Conservation (phyloP, 2,888 invertebrate genomes). For the Chymomyza fuscimana region DNA sequence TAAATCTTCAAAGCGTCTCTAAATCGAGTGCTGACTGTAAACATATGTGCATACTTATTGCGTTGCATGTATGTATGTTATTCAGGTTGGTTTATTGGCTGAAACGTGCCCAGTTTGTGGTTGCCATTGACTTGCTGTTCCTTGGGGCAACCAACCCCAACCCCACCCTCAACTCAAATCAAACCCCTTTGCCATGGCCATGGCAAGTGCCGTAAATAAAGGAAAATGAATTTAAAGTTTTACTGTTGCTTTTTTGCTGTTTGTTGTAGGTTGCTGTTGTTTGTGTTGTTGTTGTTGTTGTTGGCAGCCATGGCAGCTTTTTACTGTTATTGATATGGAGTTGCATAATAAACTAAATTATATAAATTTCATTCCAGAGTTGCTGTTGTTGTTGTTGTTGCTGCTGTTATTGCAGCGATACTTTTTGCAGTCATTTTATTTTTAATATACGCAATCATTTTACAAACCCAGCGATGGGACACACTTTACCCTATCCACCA, state of each 20-base stretch:
- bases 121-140: background rate
- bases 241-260: conserved; percentile 12
- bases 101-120: background rate
- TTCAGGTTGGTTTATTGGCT: background rate
- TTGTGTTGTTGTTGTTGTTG: background rate
- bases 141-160: background rate
- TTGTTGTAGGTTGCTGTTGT: background rate
- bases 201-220: conserved; percentile 32
- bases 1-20: too few relatives aligned
- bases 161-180: background rate
- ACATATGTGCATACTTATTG: background rate
- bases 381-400: background rate
- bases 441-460: conserved; percentile 4
- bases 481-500: too few relatives aligned
- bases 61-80: background rate
- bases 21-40: background rate
- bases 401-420: background rate
- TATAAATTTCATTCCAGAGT: conserved; percentile 13
- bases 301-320: conserved; percentile 1
- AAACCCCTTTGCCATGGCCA: conserved; percentile 5
- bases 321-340: conserved; percentile 10
- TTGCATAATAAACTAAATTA: conserved; percentile 40
- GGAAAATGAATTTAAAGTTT: conserved; percentile 41
- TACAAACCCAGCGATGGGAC: background rate
- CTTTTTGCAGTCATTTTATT: background rate